Percentiles rank a stretch among this genome's conserved stretches.
phyloP scores from a whole-genome alignment of 2,113 vertebrate genomes.

The Heterotilapia buettikoferi region DNA sequence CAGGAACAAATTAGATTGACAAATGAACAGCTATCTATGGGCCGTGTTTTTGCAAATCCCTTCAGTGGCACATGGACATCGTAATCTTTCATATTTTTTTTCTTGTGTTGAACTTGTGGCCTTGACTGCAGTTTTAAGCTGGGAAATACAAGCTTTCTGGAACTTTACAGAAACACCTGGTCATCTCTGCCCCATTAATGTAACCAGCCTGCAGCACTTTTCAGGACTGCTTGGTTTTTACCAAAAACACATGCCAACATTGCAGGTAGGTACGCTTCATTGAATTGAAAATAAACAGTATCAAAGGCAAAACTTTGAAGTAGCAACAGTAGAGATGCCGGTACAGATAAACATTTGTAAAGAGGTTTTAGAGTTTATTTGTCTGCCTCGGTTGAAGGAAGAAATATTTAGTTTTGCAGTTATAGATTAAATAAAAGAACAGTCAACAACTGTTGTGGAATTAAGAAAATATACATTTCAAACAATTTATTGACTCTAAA shows the following conservation, averaged over 20 bases:
- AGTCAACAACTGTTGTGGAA: neutral
- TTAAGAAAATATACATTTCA: neutral
- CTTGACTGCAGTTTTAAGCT: neutral
- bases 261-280: constrained; percentile 37
- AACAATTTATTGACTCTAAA: neutral
- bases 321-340: constrained; percentile 32
- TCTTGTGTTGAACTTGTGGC: neutral
- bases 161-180: constrained; percentile 18
- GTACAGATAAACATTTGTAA: constrained; percentile 1
- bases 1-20: neutral
- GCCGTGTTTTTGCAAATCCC: neutral
- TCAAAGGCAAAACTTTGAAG: constrained; percentile 43
- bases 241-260: constrained; percentile 42
- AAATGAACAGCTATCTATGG: constrained; percentile 13
- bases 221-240: constrained; percentile 23
- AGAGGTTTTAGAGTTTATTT: neutral
- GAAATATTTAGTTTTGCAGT: neutral
- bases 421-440: neutral
- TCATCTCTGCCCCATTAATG: neutral
- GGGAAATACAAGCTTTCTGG: neutral
- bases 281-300: constrained; percentile 53
- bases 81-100: neutral
- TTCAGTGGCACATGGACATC: neutral
- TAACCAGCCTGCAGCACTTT: constrained; percentile 36
- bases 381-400: neutral